phyloP scores from a whole-genome alignment of 2,888 invertebrate genomes.

The Palloptera scutellata region DNA sequence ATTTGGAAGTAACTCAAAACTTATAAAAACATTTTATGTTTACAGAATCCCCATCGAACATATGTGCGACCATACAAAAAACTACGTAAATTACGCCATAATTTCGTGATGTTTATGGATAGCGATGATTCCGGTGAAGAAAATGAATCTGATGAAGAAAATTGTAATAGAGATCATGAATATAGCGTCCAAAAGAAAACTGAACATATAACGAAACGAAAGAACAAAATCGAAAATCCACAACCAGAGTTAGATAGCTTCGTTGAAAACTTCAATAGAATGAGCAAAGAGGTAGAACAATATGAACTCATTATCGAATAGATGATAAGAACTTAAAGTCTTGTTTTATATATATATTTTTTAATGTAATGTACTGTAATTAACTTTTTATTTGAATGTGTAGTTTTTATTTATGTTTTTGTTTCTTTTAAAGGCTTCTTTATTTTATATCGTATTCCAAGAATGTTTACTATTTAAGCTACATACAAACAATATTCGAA shows the following conservation, averaged over 20 bases:
- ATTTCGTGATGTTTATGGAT: conserved; percentile 48
- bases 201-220: conserved; percentile 38
- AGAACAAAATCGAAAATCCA: conserved; percentile 39
- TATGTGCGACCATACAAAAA: conserved; percentile 51
- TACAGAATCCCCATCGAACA: conserved; percentile 53
- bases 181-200: conserved; percentile 27
- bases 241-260: conserved; percentile 49
- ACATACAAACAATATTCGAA: no score
- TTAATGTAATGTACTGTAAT: not conserved
- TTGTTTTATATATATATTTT: not conserved
- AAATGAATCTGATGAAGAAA: conserved; percentile 37
- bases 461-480: no score
- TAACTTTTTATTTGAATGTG: not conserved
- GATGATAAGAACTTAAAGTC: not conserved
- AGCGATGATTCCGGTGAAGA: conserved; percentile 52
- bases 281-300: conserved; percentile 58
- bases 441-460: no score
- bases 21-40: conserved; percentile 16
- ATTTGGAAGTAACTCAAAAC: not conserved
- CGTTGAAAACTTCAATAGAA: conserved; percentile 55
- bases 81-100: conserved; percentile 49
- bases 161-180: conserved; percentile 38
- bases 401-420: no score
- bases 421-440: no score
- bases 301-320: conserved; percentile 56